Percentiles rank a stretch among this genome's conserved stretches.
phyloP scores from a whole-genome alignment of 2,888 invertebrate genomes.

The Theretra japonica region DNA sequence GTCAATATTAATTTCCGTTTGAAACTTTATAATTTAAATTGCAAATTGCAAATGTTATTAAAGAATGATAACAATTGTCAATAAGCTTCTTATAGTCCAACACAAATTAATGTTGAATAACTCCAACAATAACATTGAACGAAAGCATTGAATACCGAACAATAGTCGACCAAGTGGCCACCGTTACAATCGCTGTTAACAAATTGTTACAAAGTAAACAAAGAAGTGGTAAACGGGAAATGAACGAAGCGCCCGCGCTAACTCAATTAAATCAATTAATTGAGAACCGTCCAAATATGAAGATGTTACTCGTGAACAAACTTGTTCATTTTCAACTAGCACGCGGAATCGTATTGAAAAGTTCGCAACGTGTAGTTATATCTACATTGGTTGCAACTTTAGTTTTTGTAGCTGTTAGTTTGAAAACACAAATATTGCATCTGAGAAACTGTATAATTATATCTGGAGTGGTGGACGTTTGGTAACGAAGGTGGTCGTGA shows the following conservation, averaged over 20 bases:
- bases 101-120: background rate
- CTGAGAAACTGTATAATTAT: too few relatives aligned
- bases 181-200: conserved; percentile 45
- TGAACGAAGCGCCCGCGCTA: conserved; percentile 1
- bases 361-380: background rate
- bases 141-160: background rate
- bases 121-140: background rate
- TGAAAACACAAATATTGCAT: too few relatives aligned
- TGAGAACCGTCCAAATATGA: conserved; percentile 24
- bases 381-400: background rate
- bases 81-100: background rate
- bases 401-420: background rate
- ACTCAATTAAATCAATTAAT: conserved; percentile 26
- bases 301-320: conserved; percentile 19
- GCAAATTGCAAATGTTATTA: background rate
- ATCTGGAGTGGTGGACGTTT: too few relatives aligned
- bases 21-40: background rate
- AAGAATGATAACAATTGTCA: background rate
- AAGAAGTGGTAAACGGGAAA: conserved; percentile 39
- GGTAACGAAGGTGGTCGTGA: too few relatives aligned
- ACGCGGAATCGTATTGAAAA: background rate
- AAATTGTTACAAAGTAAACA: conserved; percentile 54
- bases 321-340: conserved; percentile 23
- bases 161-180: conserved; percentile 44
- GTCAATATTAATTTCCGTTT: too few relatives aligned